Evolutionary conservation across 2,797 vertebrate species (phyloP).

Genomic region (Cetoscarus ocellatus): DNA sequence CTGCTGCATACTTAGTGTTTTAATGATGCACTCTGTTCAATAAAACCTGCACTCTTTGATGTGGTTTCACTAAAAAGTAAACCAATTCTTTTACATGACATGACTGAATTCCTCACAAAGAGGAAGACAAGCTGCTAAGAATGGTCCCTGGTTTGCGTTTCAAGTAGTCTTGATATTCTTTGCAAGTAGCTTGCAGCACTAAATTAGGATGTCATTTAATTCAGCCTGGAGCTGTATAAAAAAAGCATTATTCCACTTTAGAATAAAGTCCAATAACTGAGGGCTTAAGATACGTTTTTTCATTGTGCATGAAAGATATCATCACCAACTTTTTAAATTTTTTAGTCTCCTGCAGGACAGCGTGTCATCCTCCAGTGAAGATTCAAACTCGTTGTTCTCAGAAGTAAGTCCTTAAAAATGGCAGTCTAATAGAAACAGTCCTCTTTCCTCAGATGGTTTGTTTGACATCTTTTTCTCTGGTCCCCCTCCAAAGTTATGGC

Average conservation of each 20-base stretch:
- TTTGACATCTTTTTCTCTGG: slow-evolving; percentile 43
- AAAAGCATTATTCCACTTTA: not conserved
- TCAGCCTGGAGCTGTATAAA: not conserved
- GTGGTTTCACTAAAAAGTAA: too few species aligned
- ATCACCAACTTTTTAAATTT: slow-evolving; percentile 9
- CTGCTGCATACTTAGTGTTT: too few species aligned
- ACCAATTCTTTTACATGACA: too few species aligned
- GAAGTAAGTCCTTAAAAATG: slow-evolving; percentile 81
- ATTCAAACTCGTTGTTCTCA: slow-evolving; percentile 86
- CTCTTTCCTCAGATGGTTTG: slow-evolving; percentile 19
- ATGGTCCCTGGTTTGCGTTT: too few species aligned
- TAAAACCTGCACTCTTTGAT: too few species aligned
- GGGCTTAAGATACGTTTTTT: not conserved
- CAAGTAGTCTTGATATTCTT: too few species aligned
- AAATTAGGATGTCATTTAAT: too few species aligned
- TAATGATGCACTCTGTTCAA: too few species aligned
- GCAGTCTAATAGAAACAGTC: slow-evolving; percentile 19
- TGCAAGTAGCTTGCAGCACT: too few species aligned
- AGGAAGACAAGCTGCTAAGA: too few species aligned
- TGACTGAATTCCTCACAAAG: too few species aligned
- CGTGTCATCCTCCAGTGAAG: slow-evolving; percentile 73
- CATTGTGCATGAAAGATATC: slow-evolving; percentile 1
- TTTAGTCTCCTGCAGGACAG: slow-evolving; percentile 87
- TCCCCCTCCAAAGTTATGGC: slow-evolving; percentile 87
- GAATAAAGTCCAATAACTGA: not conserved